Base-by-base conservation (phyloP, 2,113 vertebrate species). In the Peromyscus leucopus region DNA sequence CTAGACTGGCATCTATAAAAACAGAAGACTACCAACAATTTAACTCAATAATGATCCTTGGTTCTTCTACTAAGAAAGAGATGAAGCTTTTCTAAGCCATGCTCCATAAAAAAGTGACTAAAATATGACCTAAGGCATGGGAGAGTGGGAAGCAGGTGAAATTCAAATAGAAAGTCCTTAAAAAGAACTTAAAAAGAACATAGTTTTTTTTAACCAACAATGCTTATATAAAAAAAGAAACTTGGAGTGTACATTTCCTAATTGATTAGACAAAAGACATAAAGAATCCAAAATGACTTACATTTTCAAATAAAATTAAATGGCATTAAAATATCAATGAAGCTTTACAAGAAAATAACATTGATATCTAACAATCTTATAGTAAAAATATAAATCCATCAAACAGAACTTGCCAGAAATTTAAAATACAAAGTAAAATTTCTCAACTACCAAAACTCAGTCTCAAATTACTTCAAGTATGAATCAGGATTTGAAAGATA, bases 251-350 rank as follows among this genome's bases (percentile, higher is more conserved):
- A 31, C 39, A n/a, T 79, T 79, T 85, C 61, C 26, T 71, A 46
- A 82, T 0, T 78, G 75, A 89, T 72, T 67, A 93, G n/a, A 91
- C 48, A 92, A 76, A 76, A 97, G 87, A 85, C 12, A 46, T 63
- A 31, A 61, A 82, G 9, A 31, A 59, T 48, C 17, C 42, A 57
- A 90, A 93, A 90, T 26, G 51, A 83, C 91, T 63, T 94, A 48
- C n/a, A 24, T 63, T 95, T 93, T 69, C 59, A 94, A 96, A 92
- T 67, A 92, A 94, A 90, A 59, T 86, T 69, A 97, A 79, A 90
- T 46, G 55, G 71, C 16, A 61, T 75, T 59, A 82, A 94, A 94
- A 71, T 87, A 93, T 61, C 12, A 71, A 31, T 91, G 69, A 96
- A 65, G 36, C 48, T 88, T 92, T 63, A 67, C 5, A 96, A 92